Conservation (phyloP, 35 echinoderm and acorn worm genomes). For the Anneissia japonica region DNA sequence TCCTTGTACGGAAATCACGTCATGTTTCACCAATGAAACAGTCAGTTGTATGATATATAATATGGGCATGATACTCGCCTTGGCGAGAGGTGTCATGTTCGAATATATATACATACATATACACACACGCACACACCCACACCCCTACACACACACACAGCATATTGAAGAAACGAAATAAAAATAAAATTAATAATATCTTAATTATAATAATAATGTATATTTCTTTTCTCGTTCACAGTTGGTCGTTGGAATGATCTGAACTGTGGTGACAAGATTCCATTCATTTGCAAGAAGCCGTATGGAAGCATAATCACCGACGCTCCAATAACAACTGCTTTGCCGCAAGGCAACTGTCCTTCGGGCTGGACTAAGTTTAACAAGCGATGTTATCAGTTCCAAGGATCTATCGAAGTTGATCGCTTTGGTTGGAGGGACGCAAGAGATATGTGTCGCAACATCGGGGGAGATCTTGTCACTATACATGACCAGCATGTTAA, state of each 20-base stretch:
- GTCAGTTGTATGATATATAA: too few species aligned
- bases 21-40: too few species aligned
- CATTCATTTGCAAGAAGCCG: constrained; percentile 26
- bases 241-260: constrained; percentile 25
- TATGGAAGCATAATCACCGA: not conserved
- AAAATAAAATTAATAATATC: not conserved
- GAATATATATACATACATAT: not conserved
- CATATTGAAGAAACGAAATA: not conserved
- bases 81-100: not conserved
- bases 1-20: too few species aligned
- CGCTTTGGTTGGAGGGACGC: constrained; percentile 2
- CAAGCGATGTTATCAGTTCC: not conserved
- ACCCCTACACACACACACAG: not conserved
- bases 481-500: too few species aligned
- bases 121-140: not conserved
- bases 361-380: not conserved
- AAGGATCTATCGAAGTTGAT: not conserved
- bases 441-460: constrained; percentile 14
- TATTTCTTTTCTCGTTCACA: not conserved
- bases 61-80: too few species aligned
- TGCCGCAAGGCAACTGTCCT: not conserved
- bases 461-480: too few species aligned
- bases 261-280: constrained; percentile 3
- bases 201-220: not conserved
- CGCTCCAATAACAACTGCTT: not conserved